Conservation (phyloP, 2,113 vertebrate species). For the Chelonoidis abingdonii region DNA sequence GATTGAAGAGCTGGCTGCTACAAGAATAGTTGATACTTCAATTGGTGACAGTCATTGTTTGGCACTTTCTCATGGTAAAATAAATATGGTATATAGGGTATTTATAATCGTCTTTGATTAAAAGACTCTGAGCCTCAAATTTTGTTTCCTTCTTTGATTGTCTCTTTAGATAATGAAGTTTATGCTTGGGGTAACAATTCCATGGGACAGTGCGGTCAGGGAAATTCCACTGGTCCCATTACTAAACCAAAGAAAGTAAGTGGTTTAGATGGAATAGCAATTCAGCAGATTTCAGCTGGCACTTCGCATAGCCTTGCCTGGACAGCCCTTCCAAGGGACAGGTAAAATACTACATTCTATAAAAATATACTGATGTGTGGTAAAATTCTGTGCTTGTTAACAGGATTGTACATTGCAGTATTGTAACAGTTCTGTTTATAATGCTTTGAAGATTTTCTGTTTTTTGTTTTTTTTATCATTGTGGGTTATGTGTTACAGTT, state of each 20-base stretch:
- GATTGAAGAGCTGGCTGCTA: constrained; percentile 94
- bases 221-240: constrained; percentile 98
- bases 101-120: background rate
- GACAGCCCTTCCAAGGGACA: constrained; percentile 97
- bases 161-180: constrained; percentile 93
- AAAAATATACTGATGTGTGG: background rate
- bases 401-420: accelerated
- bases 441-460: background rate
- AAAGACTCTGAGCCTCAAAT: constrained; percentile 19
- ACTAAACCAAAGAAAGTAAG: constrained; percentile 98
- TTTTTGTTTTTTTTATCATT: background rate
- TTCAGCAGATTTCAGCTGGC: constrained; percentile 97
- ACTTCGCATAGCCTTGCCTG: constrained; percentile 97
- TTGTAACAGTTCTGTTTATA: background rate
- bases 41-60: constrained; percentile 98
- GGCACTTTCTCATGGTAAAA: constrained; percentile 95
- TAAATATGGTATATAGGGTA: background rate
- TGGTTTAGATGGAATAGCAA: constrained; percentile 94
- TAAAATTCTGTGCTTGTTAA: background rate
- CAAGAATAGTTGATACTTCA: constrained; percentile 97
- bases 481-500: background rate
- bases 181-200: constrained; percentile 99
- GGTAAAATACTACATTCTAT: constrained; percentile 75
- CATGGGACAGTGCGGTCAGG: constrained; percentile 98
- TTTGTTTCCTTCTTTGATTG: constrained; percentile 13